Conservation (phyloP, 1,140 invertebrate genomes). For the Lethrus apterus region DNA sequence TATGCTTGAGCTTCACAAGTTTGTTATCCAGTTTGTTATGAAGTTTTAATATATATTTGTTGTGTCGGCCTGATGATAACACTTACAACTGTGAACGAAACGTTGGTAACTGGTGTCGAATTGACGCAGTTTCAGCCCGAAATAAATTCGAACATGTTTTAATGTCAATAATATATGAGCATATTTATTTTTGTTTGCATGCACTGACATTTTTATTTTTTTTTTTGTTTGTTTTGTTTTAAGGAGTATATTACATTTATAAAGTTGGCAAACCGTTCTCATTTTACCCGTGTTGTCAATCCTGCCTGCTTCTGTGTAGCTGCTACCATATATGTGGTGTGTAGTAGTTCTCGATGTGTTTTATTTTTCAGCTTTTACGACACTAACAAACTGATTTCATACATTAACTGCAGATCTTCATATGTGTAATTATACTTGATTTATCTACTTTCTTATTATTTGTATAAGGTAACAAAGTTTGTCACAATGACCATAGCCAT, state of each 20-base stretch:
- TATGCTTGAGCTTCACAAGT: too few relatives aligned
- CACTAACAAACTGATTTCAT: not conserved
- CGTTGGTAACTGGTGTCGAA: too few relatives aligned
- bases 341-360: conserved; percentile 28
- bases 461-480: conserved; percentile 1
- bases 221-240: not conserved
- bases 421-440: conserved; percentile 11
- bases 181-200: too few relatives aligned
- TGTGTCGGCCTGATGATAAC: too few relatives aligned
- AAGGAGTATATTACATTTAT: conserved; percentile 9
- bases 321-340: conserved; percentile 25
- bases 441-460: conserved; percentile 3
- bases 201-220: not conserved
- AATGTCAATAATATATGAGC: too few relatives aligned
- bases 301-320: conserved; percentile 30
- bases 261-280: conserved; percentile 16
- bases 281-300: conserved; percentile 5
- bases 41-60: too few relatives aligned
- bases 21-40: too few relatives aligned
- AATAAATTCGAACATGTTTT: too few relatives aligned
- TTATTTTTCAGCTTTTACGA: not conserved
- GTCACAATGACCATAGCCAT: too few relatives aligned
- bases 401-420: conserved; percentile 2
- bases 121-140: too few relatives aligned
- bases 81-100: too few relatives aligned